phyloP scores from a whole-genome alignment of 64 coral and sea anemone genomes.

The Cladopsammia gracilis region DNA sequence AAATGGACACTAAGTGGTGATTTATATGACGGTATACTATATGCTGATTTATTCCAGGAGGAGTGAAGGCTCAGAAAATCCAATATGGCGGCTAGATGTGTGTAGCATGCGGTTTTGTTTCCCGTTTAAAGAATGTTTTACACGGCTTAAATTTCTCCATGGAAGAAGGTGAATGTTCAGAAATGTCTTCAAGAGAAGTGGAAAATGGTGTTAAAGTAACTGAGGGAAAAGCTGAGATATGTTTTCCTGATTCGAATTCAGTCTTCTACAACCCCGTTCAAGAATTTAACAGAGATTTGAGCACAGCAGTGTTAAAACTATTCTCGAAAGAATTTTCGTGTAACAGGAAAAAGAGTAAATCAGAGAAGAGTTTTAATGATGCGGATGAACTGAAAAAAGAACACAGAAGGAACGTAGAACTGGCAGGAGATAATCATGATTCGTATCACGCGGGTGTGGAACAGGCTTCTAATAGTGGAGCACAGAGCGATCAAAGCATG shows the following conservation, averaged over 20 bases:
- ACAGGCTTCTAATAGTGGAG: background rate
- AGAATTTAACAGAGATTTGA: constrained; percentile 88
- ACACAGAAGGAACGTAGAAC: no score
- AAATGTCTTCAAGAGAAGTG: background rate
- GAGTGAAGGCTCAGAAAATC: background rate
- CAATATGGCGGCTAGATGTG: background rate
- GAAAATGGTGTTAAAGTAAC: constrained; percentile 11
- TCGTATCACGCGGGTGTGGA: no score
- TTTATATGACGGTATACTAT: no score
- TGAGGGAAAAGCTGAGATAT: constrained; percentile 81
- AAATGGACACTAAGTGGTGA: no score
- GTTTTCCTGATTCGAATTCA: constrained; percentile 55
- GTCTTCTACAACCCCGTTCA: constrained; percentile 92
- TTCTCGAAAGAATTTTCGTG: constrained; percentile 25
- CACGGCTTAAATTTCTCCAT: no score
- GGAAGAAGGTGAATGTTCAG: background rate
- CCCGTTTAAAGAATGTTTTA: background rate
- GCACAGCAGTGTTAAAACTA: constrained; percentile 63
- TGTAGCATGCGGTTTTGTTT: background rate
- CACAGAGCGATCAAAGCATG: background rate
- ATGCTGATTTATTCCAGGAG: background rate
- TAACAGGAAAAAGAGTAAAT: background rate
- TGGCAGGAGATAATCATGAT: background rate
- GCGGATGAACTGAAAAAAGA: background rate
- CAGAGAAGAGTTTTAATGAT: background rate